Percentiles rank a stretch among this genome's conserved stretches.
These are phyloP conservation scores for Nephrocerus scutellatus DNA, from an alignment of 2,888 invertebrate genomes.

Conservation along the genomic window DNA sequence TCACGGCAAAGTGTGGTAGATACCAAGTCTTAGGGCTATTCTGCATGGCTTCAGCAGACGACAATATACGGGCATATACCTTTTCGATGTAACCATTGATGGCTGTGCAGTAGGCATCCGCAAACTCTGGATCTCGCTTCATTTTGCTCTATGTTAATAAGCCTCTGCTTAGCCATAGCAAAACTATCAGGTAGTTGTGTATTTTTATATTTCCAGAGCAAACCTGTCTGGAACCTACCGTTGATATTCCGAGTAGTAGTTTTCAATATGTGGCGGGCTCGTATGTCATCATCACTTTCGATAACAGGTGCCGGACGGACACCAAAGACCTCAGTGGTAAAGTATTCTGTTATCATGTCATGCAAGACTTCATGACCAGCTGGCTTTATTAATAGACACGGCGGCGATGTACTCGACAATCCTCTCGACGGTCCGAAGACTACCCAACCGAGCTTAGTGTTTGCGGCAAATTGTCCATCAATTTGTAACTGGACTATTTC, in stretches of 20 bases:
- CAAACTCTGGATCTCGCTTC: conserved; percentile 11
- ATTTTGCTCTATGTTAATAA: conserved; percentile 15
- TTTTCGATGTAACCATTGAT: conserved; percentile 11
- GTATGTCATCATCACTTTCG: no score
- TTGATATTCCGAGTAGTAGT: conserved; percentile 5
- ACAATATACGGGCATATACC: conserved; percentile 16
- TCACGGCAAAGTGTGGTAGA: conserved; percentile 23
- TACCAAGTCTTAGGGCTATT: conserved; percentile 22
- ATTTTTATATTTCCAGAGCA: conserved; percentile 16
- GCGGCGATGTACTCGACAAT: no score
- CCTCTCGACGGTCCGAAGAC: no score
- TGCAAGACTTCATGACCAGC: no score
- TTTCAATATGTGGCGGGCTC: no score
- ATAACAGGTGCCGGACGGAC: no score
- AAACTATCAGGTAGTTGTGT: conserved; percentile 13
- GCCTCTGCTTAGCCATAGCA: conserved; percentile 16
- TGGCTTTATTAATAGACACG: no score
- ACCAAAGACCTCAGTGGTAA: no score
- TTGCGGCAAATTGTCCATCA: no score
- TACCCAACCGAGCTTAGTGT: conserved; percentile 15
- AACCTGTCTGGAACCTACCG: conserved; percentile 12
- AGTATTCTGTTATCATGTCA: no score
- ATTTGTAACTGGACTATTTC: no score
- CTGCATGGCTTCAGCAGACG: conserved; percentile 9
- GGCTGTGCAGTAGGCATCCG: conserved; percentile 12